Evolutionary conservation across 2,888 invertebrate genomes (phyloP).

Genomic region (Noctua janthe): DNA sequence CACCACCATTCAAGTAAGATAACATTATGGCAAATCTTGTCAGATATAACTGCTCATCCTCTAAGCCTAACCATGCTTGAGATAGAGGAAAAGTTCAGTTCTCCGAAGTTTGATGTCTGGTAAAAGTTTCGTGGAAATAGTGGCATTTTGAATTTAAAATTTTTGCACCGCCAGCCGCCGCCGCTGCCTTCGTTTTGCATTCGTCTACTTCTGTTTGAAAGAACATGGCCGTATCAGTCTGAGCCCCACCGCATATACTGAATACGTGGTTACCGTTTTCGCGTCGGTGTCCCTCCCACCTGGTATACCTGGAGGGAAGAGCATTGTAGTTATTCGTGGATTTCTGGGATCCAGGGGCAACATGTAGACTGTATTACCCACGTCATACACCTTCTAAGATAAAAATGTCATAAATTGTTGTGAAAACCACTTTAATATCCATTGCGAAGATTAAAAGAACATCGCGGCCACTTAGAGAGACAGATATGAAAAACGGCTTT

Average conservation of each 20-base stretch:
- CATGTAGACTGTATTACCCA: background rate
- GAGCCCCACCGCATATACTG: no score
- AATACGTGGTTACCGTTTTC: no score
- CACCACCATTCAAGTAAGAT: background rate
- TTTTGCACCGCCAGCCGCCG: background rate
- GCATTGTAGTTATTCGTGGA: background rate
- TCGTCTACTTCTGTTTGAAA: background rate
- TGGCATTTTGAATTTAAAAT: conserved; percentile 34
- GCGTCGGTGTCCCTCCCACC: no score
- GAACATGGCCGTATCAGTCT: background rate
- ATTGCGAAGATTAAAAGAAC: no score
- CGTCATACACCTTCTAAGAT: background rate
- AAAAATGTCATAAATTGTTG: background rate
- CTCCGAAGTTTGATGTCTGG: conserved; percentile 7
- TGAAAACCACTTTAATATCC: no score
- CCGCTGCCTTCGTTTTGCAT: background rate
- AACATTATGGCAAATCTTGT: background rate
- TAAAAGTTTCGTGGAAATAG: conserved; percentile 9
- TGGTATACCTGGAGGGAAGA: background rate
- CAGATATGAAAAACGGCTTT: background rate
- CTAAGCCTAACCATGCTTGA: background rate
- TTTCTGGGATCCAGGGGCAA: background rate
- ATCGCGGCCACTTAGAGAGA: background rate
- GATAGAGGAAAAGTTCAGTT: conserved; percentile 18
- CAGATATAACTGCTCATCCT: background rate